Percentiles rank a stretch among this genome's conserved stretches.
Evolutionary conservation across 1,140 invertebrate genomes (phyloP).

Genomic region (Melanaphis sacchari): DNA sequence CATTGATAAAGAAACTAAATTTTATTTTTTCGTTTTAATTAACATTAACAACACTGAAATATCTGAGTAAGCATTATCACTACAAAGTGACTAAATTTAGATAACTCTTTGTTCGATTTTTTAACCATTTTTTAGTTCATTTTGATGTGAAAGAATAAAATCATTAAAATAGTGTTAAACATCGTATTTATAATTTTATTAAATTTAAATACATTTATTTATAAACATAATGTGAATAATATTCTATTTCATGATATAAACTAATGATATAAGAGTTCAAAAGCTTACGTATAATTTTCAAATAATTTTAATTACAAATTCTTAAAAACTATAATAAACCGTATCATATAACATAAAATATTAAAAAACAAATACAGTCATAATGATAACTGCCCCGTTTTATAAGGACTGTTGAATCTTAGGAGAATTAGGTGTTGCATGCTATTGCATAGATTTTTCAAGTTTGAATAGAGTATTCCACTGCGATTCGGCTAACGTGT

Average conservation of each 20-base stretch:
- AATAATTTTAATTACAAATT: neutral
- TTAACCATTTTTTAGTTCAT: no score
- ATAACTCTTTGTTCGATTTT: neutral
- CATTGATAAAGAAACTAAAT: neutral
- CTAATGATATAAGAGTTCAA: neutral
- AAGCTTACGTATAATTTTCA: neutral
- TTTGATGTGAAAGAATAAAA: neutral
- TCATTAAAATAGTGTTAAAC: neutral
- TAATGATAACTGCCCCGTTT: neutral
- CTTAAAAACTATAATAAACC: neutral
- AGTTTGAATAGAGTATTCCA: neutral
- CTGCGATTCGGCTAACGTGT: neutral
- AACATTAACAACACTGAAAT: neutral
- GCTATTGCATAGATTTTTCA: no score
- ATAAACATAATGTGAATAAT: neutral
- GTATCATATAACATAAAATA: neutral
- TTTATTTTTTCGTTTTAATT: neutral
- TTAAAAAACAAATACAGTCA: neutral
- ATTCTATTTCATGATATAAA: neutral
- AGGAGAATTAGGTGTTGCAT: no score
- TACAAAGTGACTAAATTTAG: neutral
- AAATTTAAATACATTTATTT: neutral
- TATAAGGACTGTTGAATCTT: accelerated
- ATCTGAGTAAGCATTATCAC: neutral
- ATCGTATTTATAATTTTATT: neutral